A percentile compares a stretch with the other conserved stretches of the same genome.
These are phyloP conservation scores for Himalopsyche tibetana DNA, from an alignment of 2,888 invertebrate genomes.

Conservation along the genomic window DNA sequence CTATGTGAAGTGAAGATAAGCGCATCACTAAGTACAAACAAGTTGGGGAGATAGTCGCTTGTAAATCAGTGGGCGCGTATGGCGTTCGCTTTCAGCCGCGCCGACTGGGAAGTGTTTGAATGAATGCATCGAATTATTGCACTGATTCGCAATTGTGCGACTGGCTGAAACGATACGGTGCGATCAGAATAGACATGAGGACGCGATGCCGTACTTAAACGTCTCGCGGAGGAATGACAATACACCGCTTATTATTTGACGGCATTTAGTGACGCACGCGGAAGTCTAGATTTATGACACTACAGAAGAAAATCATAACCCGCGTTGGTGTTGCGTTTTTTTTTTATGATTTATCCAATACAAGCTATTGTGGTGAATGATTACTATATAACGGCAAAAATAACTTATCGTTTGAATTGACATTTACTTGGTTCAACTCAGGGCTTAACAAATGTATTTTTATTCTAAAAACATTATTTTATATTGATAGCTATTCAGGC, in stretches of 20 bases:
- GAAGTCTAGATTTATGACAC: background rate
- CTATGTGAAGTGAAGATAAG: background rate
- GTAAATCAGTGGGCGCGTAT: background rate
- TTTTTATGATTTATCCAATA: too few species aligned
- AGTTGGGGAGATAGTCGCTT: background rate
- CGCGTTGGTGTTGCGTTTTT: too few species aligned
- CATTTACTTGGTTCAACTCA: too few species aligned
- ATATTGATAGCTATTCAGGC: too few species aligned
- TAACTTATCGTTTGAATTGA: too few species aligned
- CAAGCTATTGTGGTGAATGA: too few species aligned
- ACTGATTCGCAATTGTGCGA: constrained; percentile 37
- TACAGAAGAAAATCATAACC: background rate
- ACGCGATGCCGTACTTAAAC: background rate
- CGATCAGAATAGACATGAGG: background rate
- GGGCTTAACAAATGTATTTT: too few species aligned
- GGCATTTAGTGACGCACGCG: constrained; percentile 5
- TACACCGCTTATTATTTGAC: background rate
- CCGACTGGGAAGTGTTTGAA: background rate
- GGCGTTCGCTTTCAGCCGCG: constrained; percentile 14
- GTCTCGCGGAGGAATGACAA: background rate
- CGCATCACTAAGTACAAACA: background rate
- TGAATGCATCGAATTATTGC: constrained; percentile 42
- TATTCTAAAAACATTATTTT: too few species aligned
- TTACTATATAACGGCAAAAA: too few species aligned
- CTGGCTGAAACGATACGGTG: background rate